Evolutionary conservation across 2,888 invertebrate species (phyloP).

Genomic region (Ochlodes sylvanus): DNA sequence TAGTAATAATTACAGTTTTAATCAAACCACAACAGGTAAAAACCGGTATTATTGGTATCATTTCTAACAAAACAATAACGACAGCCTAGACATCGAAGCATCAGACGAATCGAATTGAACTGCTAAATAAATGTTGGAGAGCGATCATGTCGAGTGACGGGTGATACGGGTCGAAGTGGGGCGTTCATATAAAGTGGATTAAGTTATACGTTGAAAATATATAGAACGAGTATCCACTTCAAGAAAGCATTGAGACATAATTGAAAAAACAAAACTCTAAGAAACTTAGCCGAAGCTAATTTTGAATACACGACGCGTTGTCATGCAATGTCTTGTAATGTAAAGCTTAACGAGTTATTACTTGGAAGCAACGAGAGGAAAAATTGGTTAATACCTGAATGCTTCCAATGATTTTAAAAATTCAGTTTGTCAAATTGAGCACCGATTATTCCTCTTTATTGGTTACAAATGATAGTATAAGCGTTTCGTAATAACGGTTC

Average conservation of each 20-base stretch:
- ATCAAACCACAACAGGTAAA: too few species aligned
- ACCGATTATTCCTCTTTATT: not conserved
- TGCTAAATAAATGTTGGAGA: conserved; percentile 21
- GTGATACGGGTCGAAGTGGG: conserved; percentile 16
- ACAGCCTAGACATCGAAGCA: not conserved
- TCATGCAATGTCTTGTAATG: too few species aligned
- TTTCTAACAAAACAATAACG: too few species aligned
- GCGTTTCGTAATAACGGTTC: not conserved
- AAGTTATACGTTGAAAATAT: not conserved
- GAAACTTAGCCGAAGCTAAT: not conserved
- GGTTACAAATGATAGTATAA: conserved; percentile 6
- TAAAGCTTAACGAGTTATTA: too few species aligned
- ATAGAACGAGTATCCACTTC: not conserved
- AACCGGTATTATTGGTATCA: too few species aligned
- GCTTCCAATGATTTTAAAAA: not conserved
- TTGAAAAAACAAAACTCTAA: not conserved
- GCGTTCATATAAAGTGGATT: conserved; percentile 9
- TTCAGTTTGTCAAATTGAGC: not conserved
- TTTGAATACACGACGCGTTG: too few species aligned
- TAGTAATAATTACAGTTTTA: too few species aligned
- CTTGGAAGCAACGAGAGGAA: not conserved
- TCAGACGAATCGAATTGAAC: conserved; percentile 21
- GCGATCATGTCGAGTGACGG: conserved; percentile 15
- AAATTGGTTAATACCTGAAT: not conserved
- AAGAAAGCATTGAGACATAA: not conserved